These are phyloP conservation scores for Hypena proboscidalis DNA, from an alignment of 2,888 invertebrate genomes.

Conservation along the genomic window DNA sequence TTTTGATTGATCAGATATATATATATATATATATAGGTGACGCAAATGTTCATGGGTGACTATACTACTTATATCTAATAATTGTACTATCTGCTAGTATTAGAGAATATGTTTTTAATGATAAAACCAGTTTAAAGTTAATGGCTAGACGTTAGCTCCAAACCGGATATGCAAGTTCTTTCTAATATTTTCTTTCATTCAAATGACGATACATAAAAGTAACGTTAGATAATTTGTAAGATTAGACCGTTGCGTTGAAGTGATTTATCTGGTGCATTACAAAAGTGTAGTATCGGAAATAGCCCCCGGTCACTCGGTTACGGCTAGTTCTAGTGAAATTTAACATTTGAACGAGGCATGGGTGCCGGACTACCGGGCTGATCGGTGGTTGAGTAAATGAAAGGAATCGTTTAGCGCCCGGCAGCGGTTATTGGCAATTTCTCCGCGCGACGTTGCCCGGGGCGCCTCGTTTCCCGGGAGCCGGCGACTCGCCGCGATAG, in stretches of 20 bases:
- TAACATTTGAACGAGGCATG: constrained; percentile 52
- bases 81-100: constrained; percentile 8
- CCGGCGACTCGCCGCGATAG: constrained; percentile 64
- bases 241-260: constrained; percentile 40
- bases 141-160: constrained; percentile 39
- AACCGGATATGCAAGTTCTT: constrained; percentile 56
- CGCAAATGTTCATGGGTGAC: constrained; percentile 10
- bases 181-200: constrained; percentile 50
- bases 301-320: constrained; percentile 53
- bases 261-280: constrained; percentile 52
- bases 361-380: constrained; percentile 42
- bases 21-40: no score
- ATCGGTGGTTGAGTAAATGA: constrained; percentile 59
- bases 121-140: constrained; percentile 45
- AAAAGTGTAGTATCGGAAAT: constrained; percentile 49
- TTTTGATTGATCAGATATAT: constrained; percentile 18
- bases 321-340: constrained; percentile 66
- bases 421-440: constrained; percentile 69
- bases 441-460: constrained; percentile 63
- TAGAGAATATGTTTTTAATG: constrained; percentile 12
- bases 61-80: constrained; percentile 7
- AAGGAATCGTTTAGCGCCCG: constrained; percentile 65
- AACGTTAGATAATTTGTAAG: constrained; percentile 52
- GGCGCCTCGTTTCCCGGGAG: constrained; percentile 78
- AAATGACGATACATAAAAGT: constrained; percentile 46